These are phyloP conservation scores for Drosophila pachea DNA, from an alignment of 1,140 invertebrate species.

Conservation along the genomic window DNA sequence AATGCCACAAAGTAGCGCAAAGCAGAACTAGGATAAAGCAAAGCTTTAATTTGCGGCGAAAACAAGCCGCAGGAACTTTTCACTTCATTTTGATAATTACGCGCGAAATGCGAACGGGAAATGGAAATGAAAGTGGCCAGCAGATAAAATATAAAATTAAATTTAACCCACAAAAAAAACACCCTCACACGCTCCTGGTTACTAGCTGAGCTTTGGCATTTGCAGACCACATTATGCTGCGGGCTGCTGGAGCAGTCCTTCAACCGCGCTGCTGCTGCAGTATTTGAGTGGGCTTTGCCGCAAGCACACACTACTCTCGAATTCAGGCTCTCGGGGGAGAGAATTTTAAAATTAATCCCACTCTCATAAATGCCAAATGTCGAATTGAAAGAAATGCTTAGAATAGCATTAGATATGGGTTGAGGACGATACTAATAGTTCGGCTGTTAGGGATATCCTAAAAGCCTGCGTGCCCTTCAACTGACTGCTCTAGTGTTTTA, in stretches of 20 bases:
- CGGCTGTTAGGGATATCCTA: slow-evolving; percentile 32
- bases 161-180: slow-evolving; percentile 13
- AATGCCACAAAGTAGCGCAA: slow-evolving; percentile 8
- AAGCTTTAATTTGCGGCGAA: slow-evolving; percentile 58
- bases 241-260: background rate
- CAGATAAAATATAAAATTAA: slow-evolving; percentile 11
- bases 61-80: slow-evolving; percentile 59
- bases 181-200: slow-evolving; percentile 9
- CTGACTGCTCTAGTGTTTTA: slow-evolving; percentile 6
- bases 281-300: background rate
- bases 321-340: background rate
- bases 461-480: background rate
- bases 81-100: slow-evolving; percentile 67
- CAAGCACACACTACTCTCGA: slow-evolving; percentile 1
- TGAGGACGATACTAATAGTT: slow-evolving; percentile 52
- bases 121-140: background rate
- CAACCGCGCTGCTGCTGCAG: background rate
- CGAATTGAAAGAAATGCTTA: slow-evolving; percentile 38
- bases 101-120: slow-evolving; percentile 15
- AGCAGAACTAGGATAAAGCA: slow-evolving; percentile 30
- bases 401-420: slow-evolving; percentile 33
- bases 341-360: background rate
- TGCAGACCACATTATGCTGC: background rate
- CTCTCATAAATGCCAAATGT: background rate
- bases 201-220: slow-evolving; percentile 42